Percentiles rank a stretch among this genome's conserved stretches.
Conservation (phyloP, 2,113 vertebrate genomes). For the Puffinus mauretanicus region DNA sequence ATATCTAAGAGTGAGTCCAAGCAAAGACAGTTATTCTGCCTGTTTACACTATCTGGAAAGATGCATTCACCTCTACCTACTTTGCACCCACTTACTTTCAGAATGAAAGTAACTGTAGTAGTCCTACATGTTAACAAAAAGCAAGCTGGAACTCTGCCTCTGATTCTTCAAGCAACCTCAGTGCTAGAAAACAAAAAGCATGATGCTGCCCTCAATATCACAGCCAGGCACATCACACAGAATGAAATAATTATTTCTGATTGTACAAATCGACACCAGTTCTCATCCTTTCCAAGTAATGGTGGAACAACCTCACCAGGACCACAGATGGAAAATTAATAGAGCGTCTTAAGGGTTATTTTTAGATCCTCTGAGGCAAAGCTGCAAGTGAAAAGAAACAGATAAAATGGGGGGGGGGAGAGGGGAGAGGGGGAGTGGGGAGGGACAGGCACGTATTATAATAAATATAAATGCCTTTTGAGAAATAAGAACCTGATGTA, state of each 20-base stretch:
- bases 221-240: neutral
- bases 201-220: neutral
- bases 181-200: neutral
- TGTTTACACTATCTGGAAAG: neutral
- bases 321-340: neutral
- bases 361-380: neutral
- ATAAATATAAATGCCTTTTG: neutral
- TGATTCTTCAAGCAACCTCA: neutral
- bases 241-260: neutral
- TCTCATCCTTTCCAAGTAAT: neutral
- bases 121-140: neutral
- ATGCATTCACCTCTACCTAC: neutral
- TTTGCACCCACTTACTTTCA: neutral
- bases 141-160: neutral
- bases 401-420: neutral
- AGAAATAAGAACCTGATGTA: neutral
- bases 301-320: neutral
- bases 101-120: neutral
- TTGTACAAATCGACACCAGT: neutral
- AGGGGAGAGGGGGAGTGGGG: too few relatives aligned
- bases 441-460: neutral
- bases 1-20: neutral
- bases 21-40: neutral
- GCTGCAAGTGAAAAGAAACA: neutral
- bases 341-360: neutral